Base-by-base conservation (phyloP, 1,140 invertebrate species). In the Branchinecta lindahli region DNA sequence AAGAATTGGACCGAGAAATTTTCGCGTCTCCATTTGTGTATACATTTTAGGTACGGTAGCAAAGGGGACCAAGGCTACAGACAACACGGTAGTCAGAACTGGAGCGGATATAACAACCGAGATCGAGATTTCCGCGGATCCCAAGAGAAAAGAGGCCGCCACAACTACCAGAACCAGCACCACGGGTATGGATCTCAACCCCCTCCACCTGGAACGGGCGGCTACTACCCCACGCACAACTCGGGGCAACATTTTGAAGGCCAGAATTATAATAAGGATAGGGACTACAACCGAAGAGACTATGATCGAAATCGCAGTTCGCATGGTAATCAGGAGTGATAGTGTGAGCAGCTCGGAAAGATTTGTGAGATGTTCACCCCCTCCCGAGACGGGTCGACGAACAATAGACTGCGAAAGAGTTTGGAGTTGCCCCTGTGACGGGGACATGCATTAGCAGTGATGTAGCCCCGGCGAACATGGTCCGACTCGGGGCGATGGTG, bases 41-140 rank as follows among this genome's bases (percentile, higher is more conserved):
- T 61, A 2, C 18, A 3, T 61, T 61, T 20, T 61, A 61, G 52
- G 52, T 61, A 61, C 18, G 52, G 52, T 15, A 61, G 18, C 52
- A 61, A 61, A 20, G 52, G 52, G 12, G 52, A 61, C 52, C 52
- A 61, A 61, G 52, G 52, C 2, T 61, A 61, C 52, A 61, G 52
- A 61, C 52, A 61, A 61, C 52, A 61, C 18, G 52, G 52, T 20
- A 33, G 33, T 33, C 33, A 33, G 5, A 33, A 33, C 33, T 61
- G 52, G 52, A 20, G 52, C 12, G 52, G 52, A 61, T 12, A 20
- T 61, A 15, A 61, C 18, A 61, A 61, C 52, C 52, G 52, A 20
- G 52, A 61, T 20, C 52, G 52, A 20, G 52, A 61, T 20, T 61
- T 15, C 52, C 12, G 52, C 12, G 52, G 52, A 61, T 15, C 12